These are phyloP conservation scores for Torymus auratus DNA, from an alignment of 2,888 invertebrate species.

Conservation along the genomic window DNA sequence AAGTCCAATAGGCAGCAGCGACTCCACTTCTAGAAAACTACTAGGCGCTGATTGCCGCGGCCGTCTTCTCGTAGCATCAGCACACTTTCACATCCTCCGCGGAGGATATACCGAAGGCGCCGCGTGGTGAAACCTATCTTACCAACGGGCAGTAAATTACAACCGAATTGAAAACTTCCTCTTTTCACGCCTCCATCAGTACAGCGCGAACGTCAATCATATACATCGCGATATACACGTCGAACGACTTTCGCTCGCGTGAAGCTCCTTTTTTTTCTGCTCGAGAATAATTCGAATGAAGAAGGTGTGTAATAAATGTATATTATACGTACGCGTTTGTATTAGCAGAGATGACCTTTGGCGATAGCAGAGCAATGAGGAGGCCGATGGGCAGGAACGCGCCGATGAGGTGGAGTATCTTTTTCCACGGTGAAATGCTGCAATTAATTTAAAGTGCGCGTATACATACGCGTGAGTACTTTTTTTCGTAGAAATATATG, in stretches of 20 bases:
- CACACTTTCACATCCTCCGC: slow-evolving; percentile 49
- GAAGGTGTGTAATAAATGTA: neutral
- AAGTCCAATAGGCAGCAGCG: too few relatives aligned
- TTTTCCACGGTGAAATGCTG: slow-evolving; percentile 79
- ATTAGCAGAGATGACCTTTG: slow-evolving; percentile 63
- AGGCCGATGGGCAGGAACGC: slow-evolving; percentile 85
- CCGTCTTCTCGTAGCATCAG: neutral
- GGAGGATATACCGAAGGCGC: slow-evolving; percentile 37
- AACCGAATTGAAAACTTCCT: neutral
- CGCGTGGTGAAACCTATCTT: slow-evolving; percentile 46
- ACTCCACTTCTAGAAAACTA: too few relatives aligned
- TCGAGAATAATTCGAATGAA: neutral
- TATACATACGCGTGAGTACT: too few relatives aligned
- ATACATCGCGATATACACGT: slow-evolving; percentile 3
- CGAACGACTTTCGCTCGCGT: neutral
- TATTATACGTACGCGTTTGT: slow-evolving; percentile 65
- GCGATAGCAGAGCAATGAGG: slow-evolving; percentile 83
- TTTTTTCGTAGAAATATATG: too few relatives aligned
- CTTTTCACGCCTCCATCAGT: too few relatives aligned
- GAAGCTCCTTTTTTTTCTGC: too few relatives aligned
- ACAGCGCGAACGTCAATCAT: too few relatives aligned
- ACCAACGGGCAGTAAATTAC: slow-evolving; percentile 53
- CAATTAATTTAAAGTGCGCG: slow-evolving; percentile 39
- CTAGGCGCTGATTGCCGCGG: too few relatives aligned
- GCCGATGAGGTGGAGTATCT: slow-evolving; percentile 82